phyloP scores from a whole-genome alignment of 2,797 vertebrate species.

The Hydrophis major region DNA sequence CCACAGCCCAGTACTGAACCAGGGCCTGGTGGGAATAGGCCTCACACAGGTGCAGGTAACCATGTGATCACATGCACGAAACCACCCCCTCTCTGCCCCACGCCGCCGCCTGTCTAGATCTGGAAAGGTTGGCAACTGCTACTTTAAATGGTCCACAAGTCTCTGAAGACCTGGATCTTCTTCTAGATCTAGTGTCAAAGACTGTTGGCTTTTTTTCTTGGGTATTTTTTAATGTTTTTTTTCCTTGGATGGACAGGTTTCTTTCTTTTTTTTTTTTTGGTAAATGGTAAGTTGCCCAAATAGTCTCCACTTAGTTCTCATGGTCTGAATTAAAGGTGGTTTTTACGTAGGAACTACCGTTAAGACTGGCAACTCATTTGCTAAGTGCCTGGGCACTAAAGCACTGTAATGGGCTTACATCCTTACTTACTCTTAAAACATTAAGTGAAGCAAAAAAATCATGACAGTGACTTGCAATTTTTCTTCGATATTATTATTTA shows the following conservation, averaged over 20 bases:
- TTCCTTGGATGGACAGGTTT: not conserved
- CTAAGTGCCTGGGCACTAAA: not conserved
- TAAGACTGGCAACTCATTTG: not conserved
- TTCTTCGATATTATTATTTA: not conserved
- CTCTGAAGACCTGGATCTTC: not conserved
- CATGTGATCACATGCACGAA: not conserved
- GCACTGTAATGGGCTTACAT: not conserved
- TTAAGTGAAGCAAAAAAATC: not conserved
- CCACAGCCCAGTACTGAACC: not conserved
- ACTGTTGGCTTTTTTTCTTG: not conserved
- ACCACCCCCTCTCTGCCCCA: not conserved
- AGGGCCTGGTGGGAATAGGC: not conserved
- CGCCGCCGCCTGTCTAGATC: not conserved
- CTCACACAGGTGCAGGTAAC: no score
- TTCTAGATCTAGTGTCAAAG: not conserved
- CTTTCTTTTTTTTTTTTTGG: not conserved
- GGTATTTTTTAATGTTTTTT: not conserved
- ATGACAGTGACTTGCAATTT: not conserved
- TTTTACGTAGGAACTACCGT: not conserved
- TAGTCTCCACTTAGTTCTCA: not conserved
- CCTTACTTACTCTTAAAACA: not conserved
- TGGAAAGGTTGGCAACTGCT: not conserved
- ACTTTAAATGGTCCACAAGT: not conserved
- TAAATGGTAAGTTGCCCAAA: not conserved
- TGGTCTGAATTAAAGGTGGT: not conserved